Evolutionary conservation across 1,140 invertebrate species (phyloP).

Genomic region (Eupristina koningsbergeri): DNA sequence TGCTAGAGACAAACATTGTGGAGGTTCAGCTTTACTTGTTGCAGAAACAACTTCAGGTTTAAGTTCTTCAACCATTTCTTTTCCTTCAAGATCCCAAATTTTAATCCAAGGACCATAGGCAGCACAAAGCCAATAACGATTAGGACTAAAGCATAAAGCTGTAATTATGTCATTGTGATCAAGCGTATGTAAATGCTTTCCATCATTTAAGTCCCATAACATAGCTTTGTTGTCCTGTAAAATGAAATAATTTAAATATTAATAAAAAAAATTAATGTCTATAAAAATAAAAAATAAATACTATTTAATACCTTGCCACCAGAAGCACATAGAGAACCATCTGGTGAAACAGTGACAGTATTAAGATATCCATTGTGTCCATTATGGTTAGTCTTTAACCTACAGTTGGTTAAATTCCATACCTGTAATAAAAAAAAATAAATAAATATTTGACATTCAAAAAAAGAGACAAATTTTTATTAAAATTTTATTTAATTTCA

Average conservation of each 20-base stretch:
- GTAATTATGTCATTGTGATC: slow-evolving; percentile 99
- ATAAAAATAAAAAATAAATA: slow-evolving; percentile 16
- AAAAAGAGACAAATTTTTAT: neutral
- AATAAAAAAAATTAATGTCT: neutral
- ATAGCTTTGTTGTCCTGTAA: slow-evolving; percentile 96
- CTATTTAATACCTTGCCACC: slow-evolving; percentile 88
- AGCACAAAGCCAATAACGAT: slow-evolving; percentile 99
- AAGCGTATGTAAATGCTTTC: slow-evolving; percentile 98
- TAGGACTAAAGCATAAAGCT: slow-evolving; percentile 98
- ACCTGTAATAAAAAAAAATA: slow-evolving; percentile 79
- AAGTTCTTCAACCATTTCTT: slow-evolving; percentile 99
- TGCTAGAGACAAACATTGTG: slow-evolving; percentile 96
- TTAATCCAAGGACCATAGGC: slow-evolving; percentile 99
- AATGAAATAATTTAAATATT: slow-evolving; percentile 47
- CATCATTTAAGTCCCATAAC: slow-evolving; percentile 99
- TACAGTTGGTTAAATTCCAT: slow-evolving; percentile 99
- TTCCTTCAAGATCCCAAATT: slow-evolving; percentile 99
- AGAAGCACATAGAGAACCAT: slow-evolving; percentile 98
- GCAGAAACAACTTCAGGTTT: slow-evolving; percentile 90
- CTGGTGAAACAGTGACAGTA: slow-evolving; percentile 98
- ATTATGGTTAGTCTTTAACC: slow-evolving; percentile 98
- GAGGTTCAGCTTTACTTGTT: slow-evolving; percentile 88
- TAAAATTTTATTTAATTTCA: slow-evolving; percentile 55
- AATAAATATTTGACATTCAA: slow-evolving; percentile 34
- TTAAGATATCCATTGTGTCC: slow-evolving; percentile 98